phyloP scores from a whole-genome alignment of 2,113 vertebrate genomes.

The Aix galericulata region DNA sequence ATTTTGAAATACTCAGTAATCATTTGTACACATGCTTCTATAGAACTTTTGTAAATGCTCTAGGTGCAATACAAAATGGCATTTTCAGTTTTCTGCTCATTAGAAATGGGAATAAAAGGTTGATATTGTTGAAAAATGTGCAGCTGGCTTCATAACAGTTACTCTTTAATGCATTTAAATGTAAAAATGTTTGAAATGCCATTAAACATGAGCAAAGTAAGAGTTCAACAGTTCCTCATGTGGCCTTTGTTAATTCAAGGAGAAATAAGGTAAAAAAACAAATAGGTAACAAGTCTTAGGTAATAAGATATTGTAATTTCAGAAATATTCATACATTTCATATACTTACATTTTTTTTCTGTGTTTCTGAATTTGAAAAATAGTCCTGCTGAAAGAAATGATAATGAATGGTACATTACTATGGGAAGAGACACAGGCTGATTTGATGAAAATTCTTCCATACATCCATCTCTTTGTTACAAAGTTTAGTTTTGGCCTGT shows the following conservation, averaged over 20 bases:
- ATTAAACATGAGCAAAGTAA: conserved; percentile 4
- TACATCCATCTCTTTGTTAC: background rate
- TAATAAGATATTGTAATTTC: background rate
- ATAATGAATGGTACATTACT: background rate
- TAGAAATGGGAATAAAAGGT: conserved; percentile 11
- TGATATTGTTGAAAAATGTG: background rate
- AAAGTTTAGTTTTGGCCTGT: background rate
- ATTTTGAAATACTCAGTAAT: conserved; percentile 53
- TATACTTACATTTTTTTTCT: background rate
- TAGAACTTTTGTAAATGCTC: conserved; percentile 4
- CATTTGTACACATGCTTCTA: background rate
- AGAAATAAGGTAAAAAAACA: background rate
- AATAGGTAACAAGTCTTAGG: background rate
- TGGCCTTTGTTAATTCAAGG: background rate
- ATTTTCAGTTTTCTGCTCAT: background rate
- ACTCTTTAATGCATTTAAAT: background rate
- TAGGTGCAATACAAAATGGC: background rate
- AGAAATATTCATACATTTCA: background rate
- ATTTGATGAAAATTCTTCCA: background rate
- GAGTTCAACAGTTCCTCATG: background rate
- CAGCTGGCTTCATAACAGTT: background rate
- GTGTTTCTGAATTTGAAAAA: background rate
- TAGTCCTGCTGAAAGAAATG: background rate
- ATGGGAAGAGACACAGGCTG: background rate
- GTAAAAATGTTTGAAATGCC: background rate